Conservation (phyloP, 2,797 vertebrate species). For the Myotis findleyi region DNA sequence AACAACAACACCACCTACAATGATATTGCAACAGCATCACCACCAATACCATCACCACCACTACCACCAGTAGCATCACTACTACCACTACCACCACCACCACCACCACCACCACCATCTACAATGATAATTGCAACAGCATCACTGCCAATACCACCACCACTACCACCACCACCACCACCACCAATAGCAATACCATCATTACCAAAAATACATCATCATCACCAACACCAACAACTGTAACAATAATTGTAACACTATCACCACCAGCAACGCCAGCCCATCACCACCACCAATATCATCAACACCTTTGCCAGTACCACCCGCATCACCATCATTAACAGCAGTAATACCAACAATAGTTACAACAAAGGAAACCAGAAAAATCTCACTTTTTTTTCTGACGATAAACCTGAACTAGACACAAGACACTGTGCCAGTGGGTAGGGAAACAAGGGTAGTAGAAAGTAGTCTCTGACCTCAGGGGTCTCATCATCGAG, state of each 20-base stretch:
- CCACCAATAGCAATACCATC: background rate
- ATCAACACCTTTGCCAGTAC: background rate
- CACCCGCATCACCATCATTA: too few relatives aligned
- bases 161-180: too few relatives aligned
- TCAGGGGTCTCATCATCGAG: background rate
- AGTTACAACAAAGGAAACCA: background rate
- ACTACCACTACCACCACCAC: too few relatives aligned
- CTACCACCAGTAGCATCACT: background rate
- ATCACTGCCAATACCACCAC: too few relatives aligned
- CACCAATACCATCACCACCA: too few relatives aligned
- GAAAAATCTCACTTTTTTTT: background rate
- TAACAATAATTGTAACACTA: background rate
- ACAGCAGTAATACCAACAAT: background rate
- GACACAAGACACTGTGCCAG: background rate
- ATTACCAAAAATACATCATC: too few relatives aligned
- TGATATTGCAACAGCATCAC: too few relatives aligned
- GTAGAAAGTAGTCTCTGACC: background rate
- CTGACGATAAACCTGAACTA: background rate
- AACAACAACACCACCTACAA: too few relatives aligned
- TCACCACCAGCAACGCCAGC: background rate
- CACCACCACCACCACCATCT: background rate
- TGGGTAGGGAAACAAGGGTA: background rate
- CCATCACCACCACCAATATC: background rate
- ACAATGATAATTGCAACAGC: background rate
- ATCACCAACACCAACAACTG: background rate